Conservation (phyloP, 2,888 invertebrate species). For the Glomeris marginata region DNA sequence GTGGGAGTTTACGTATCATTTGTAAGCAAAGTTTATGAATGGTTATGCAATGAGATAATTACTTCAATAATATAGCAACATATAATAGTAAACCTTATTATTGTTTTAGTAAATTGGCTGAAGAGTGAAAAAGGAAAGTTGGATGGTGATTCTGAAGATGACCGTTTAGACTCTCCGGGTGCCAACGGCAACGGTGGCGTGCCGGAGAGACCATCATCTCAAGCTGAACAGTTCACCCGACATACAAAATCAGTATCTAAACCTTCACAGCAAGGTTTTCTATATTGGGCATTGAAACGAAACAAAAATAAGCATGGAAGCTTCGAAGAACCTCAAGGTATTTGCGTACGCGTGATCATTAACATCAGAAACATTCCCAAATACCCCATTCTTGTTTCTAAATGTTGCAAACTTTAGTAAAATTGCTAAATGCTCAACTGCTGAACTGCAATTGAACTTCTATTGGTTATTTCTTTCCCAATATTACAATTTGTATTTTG, state of each 20-base stretch:
- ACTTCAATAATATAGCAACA: too few relatives aligned
- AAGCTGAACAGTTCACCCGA: slow-evolving; percentile 19
- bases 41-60: too few relatives aligned
- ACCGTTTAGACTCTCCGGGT: slow-evolving; percentile 16
- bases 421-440: too few relatives aligned
- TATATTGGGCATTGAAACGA: slow-evolving; percentile 28
- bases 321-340: slow-evolving; percentile 54
- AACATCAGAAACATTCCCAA: neutral
- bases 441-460: too few relatives aligned
- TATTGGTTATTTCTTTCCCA: slow-evolving; percentile 4
- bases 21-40: too few relatives aligned
- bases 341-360: neutral
- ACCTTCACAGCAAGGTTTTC: slow-evolving; percentile 76
- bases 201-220: slow-evolving; percentile 18
- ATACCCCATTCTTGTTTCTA: neutral
- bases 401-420: neutral
- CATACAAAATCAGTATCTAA: slow-evolving; percentile 40
- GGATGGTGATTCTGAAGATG: slow-evolving; percentile 17
- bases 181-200: slow-evolving; percentile 17
- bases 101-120: slow-evolving; percentile 19
- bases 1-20: too few relatives aligned
- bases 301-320: slow-evolving; percentile 73
- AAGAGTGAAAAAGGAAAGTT: slow-evolving; percentile 19
- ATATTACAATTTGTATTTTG: neutral
- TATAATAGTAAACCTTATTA: neutral